phyloP scores from a whole-genome alignment of 2,113 vertebrate species.

The Erpornis zantholeuca region DNA sequence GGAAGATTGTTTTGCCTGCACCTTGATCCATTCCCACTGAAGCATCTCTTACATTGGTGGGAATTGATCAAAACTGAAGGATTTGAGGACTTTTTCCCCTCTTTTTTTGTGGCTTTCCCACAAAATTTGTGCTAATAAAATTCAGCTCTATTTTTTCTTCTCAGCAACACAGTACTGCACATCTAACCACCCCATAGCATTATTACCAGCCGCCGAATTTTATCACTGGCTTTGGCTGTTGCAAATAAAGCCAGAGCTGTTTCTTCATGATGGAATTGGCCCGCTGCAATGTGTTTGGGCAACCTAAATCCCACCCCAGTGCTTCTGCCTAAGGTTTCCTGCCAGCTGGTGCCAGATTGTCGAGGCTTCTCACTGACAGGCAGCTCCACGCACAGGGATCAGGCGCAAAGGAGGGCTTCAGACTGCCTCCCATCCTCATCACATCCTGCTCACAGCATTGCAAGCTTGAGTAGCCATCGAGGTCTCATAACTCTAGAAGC shows the following conservation, averaged over 20 bases:
- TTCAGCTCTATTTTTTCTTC: background rate
- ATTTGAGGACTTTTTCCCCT: accelerated
- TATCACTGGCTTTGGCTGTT: background rate
- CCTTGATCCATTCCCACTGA: background rate
- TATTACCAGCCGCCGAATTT: background rate
- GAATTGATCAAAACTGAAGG: background rate
- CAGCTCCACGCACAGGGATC: background rate
- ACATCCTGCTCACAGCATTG: background rate
- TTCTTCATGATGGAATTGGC: background rate
- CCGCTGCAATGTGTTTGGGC: accelerated
- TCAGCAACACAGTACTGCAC: background rate
- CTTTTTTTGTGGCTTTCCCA: too few relatives aligned
- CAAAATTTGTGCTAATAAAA: background rate
- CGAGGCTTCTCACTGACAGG: background rate
- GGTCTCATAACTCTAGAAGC: background rate
- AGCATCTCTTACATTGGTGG: background rate
- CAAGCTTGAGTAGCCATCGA: background rate
- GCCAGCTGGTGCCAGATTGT: accelerated
- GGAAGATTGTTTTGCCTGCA: background rate
- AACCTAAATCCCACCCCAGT: background rate
- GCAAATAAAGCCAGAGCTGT: background rate
- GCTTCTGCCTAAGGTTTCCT: background rate
- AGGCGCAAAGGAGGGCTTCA: background rate
- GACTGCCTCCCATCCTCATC: accelerated
- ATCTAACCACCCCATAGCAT: background rate